A percentile compares a stretch with the other conserved stretches of the same genome.
Evolutionary conservation across 2,888 invertebrate species (phyloP).

Genomic region (Ornithoptera priamus): DNA sequence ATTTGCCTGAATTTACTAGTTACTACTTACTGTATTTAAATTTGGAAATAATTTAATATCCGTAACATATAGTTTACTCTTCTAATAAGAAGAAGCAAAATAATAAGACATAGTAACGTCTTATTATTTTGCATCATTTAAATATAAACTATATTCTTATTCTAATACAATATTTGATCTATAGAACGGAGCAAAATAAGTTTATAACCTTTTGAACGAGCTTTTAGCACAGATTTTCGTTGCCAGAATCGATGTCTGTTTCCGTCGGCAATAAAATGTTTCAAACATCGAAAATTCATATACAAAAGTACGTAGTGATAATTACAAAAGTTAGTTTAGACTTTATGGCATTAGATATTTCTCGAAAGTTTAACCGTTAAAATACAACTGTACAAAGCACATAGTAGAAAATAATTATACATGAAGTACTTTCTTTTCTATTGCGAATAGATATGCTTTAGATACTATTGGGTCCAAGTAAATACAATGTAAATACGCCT

Average conservation of each 20-base stretch:
- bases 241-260: constrained; percentile 2
- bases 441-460: too few relatives aligned
- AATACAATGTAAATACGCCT: neutral
- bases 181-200: constrained; percentile 11
- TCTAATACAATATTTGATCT: constrained; percentile 1
- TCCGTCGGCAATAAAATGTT: constrained; percentile 7
- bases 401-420: too few relatives aligned
- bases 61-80: too few relatives aligned
- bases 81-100: too few relatives aligned
- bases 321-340: neutral
- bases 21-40: too few relatives aligned
- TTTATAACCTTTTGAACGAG: constrained; percentile 19
- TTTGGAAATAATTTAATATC: too few relatives aligned
- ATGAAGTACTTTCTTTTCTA: too few relatives aligned
- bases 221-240: constrained; percentile 7
- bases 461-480: too few relatives aligned
- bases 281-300: neutral
- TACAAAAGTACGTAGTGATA: neutral
- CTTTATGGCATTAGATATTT: neutral
- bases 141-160: too few relatives aligned
- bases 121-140: neutral
- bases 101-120: too few relatives aligned
- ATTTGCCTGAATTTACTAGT: too few relatives aligned
- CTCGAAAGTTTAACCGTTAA: neutral
- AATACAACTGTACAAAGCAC: neutral